Base-by-base conservation (phyloP, 53 echinoderm and acorn worm genomes). In the Astropecten irregularis region DNA sequence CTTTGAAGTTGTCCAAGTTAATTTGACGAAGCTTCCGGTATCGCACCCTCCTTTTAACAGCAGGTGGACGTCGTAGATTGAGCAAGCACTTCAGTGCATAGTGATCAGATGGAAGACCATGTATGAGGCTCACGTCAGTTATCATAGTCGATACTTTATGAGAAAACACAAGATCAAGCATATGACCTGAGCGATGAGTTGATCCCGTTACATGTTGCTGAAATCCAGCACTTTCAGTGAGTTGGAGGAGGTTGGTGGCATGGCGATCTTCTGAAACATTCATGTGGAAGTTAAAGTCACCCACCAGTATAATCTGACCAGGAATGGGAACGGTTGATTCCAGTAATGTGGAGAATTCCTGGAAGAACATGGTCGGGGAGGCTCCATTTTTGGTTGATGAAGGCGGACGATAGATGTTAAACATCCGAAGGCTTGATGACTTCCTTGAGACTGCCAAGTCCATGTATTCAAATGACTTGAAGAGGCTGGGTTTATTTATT, bases 321-420 rank as follows among this genome's bases (percentile, higher is more conserved):
- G 68, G 46, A 42, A 68, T 22, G 27, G 68, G 68, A 23, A 60
- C 42, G 21, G 25, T 68, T n/a, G 25, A 40, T 23, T 68, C 68
- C 46, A 44, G 68, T 10, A 40, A 22, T 68, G 68, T 68, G 16
- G 68, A 68, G 23, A 68, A 68, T 8, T 77, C 77, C 10, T 57
- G 40, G 15, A 77, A 77, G 37, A 77, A 77, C 39, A 59, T 58
- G 10, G 39, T 23, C 3, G 56, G 77, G 22, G 77, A 36, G 13
- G 40, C 16, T 31, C 40, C 59, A 26, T 77, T 77, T 36, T 38
- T 77, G 42, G 60, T 3, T 35, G 77, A 77, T 13, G n/a, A 15
- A 56, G 77, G 57, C 15, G 77, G 77, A 56, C 77, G 77, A 37
- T 77, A 77, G 20, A 77, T 77, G 40, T 57, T 76, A 10, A 76